Conservation (phyloP, 1,140 invertebrate genomes). For the Sminthurinus signatus region DNA sequence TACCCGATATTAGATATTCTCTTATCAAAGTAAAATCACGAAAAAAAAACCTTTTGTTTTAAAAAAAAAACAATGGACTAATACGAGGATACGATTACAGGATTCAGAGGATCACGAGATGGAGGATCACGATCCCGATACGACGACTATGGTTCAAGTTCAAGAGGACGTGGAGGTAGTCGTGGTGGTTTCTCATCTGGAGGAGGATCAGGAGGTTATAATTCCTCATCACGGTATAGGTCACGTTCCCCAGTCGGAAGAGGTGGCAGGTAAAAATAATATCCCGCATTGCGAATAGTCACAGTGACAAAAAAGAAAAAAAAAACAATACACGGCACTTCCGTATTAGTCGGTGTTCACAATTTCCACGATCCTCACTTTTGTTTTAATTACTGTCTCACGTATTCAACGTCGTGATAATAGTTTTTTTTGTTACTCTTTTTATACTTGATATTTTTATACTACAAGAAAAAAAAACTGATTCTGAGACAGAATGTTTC, state of each 20-base stretch:
- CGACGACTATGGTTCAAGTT: constrained; percentile 34
- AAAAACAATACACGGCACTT: constrained; percentile 8
- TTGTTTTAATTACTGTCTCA: constrained; percentile 7
- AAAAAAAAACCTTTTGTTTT: neutral
- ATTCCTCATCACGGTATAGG: constrained; percentile 46
- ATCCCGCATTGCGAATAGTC: neutral
- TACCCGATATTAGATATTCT: too few species aligned
- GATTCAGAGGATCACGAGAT: constrained; percentile 34
- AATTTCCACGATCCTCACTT: constrained; percentile 26
- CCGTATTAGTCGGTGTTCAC: constrained; percentile 26
- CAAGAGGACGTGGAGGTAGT: constrained; percentile 42
- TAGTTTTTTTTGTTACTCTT: too few species aligned
- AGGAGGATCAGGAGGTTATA: constrained; percentile 12
- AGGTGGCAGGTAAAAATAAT: constrained; percentile 10
- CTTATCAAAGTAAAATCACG: too few species aligned
- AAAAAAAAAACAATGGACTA: constrained; percentile 1
- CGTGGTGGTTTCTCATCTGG: constrained; percentile 45
- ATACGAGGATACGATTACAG: constrained; percentile 15
- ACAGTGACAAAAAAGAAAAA: neutral
- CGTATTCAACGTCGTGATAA: too few species aligned
- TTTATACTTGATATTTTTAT: too few species aligned
- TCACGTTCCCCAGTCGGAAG: constrained; percentile 52
- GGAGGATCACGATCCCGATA: constrained; percentile 39
- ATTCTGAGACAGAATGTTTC: too few species aligned
- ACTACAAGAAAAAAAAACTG: too few species aligned